Base-by-base conservation (phyloP, 2,113 vertebrate species). In the Rhea pennata region DNA sequence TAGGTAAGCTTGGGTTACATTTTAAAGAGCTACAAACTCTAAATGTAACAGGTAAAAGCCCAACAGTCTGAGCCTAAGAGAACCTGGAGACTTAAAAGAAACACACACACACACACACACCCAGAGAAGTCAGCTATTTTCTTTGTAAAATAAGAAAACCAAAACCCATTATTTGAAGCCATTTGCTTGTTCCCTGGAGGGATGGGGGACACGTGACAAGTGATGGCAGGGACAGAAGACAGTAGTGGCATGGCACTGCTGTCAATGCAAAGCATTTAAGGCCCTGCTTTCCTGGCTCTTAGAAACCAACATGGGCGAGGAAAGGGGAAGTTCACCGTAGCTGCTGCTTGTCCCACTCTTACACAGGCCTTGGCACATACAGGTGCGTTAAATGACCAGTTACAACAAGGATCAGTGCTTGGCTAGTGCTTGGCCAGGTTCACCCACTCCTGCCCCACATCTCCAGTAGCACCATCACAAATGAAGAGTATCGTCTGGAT, bases 361-460 rank as follows among this genome's bases (percentile, higher is more conserved):
- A 26, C 23, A 9, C 24, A 17, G 15, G 15, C 39, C 42, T 19
- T 42, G 21, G 66, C 46, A 53, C 31, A n/a, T 17, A 19, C 15
- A 19, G 48, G 36, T 84, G 44, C 4, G 27, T 48, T 59, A 31
- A 88, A 51, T 16, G 48, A 36, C 22, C 36, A 40, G 53, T 27
- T 19, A 51, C 8, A 61, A 9, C 17, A 7, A 36, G 65, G 40
- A 74, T 4, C 10, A 26, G 31, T 1, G 1, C 27, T 84, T 5
- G 12, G 29, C 39, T 9, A 26, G 31, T 1, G 1, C 27, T 84
- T 5, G 12, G 29, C 39, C 59, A 2, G 1, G 15, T 64, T 26
- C 6, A 4, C 54, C 27, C 66, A 24, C 20, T 66, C 19, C 53
- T 72, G 33, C 39, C 71, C 71, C 15, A 33, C 15, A 31, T 4